Percentiles rank a stretch among this genome's conserved stretches.
These are phyloP conservation scores for Stichodactyla helianthus DNA, from an alignment of 64 coral and sea anemone genomes.

Conservation along the genomic window DNA sequence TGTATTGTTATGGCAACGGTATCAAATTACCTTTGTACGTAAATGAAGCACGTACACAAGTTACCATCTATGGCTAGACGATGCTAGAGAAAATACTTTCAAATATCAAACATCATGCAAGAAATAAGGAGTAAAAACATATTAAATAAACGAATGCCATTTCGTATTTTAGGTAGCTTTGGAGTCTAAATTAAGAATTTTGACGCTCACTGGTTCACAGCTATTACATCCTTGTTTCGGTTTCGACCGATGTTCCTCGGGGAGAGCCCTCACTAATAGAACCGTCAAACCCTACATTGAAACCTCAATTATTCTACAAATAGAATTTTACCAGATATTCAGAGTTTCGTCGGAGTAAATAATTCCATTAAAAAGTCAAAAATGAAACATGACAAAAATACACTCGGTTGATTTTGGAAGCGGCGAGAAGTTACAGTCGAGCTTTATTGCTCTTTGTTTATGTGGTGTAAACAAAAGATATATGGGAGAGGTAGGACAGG, in stretches of 20 bases:
- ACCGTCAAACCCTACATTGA: not conserved
- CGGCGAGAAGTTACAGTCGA: too few species aligned
- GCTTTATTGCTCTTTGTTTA: too few species aligned
- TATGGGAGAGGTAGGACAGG: too few species aligned
- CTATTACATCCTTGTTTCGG: not conserved
- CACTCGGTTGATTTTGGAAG: too few species aligned
- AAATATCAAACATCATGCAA: not conserved
- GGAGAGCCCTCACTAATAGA: not conserved
- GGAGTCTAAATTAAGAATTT: not conserved
- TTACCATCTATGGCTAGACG: not conserved
- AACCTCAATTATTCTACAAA: too few species aligned
- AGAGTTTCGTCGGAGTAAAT: too few species aligned
- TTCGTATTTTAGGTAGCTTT: not conserved
- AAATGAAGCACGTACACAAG: not conserved
- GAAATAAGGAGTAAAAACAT: not conserved
- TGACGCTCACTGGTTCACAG: not conserved
- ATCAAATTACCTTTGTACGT: not conserved
- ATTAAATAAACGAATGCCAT: not conserved
- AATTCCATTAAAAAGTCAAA: too few species aligned
- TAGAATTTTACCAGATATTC: too few species aligned
- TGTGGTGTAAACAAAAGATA: too few species aligned
- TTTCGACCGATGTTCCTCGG: not conserved
- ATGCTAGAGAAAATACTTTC: not conserved
- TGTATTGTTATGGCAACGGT: not conserved
- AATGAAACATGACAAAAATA: too few species aligned